Evolutionary conservation across 2,113 vertebrate species (phyloP), one percentile per base, ranked within the genome.

Genomic region (Sialia sialis): DNA sequence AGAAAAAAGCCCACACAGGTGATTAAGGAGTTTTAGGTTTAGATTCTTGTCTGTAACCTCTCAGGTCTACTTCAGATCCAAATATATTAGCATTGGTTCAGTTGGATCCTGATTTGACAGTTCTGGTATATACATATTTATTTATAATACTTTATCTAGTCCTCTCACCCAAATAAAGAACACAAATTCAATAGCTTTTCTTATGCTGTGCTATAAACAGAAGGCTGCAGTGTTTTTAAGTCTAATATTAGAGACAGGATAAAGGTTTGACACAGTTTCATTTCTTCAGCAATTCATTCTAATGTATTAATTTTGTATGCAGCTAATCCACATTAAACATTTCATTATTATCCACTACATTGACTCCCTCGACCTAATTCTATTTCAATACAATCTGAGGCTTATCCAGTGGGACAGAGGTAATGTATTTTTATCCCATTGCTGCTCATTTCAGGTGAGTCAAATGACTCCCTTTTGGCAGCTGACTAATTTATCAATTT

Each of bases 281-380:
- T 60, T 95, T 93, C 94, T 96, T 84, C 73, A 87, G 90, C 76
- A 82, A 70, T 93, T 96, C 78, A 81, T 87, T 91, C 62, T 62
- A 87, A 94, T 49, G 64, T 83, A 87, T 93, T 96, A 38, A 89
- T 96, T 97, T 97, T 90, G 86, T 91, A 91, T 66, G 88, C 55
- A 68, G 58, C 69, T 91, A 90, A 95, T 95, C 85, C 90, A 93
- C 81, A 70, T 49, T 87, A 94, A 97, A 93, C 67, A 87, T 95
- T 95, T 96, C 85, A 95, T 89, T 87, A 93, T 94, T 84, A 90
- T 84, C 92, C 91, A 77, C 41, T 90, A 90, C 90, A 94, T 86
- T 87, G 79, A 93, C 76, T 95, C 82, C 78, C 74, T 89, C 32
- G 7, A 48, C 48, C 56, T 92, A 97, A 94, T 87, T 77, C 72